Evolutionary conservation across 2,113 vertebrate genomes (phyloP).

Genomic region (Hypanus sabinus): DNA sequence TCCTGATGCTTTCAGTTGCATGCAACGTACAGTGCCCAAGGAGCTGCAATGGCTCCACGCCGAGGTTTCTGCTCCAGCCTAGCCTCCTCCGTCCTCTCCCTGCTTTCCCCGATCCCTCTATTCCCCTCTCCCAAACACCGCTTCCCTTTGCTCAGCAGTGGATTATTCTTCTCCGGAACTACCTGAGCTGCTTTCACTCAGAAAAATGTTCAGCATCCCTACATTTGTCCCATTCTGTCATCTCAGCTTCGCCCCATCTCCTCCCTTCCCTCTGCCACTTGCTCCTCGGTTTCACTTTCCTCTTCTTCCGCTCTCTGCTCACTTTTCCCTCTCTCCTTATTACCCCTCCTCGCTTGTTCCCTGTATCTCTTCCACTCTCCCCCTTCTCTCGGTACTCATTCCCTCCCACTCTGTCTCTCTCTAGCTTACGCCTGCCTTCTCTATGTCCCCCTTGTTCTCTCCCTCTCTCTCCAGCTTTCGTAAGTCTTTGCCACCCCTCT

Average conservation of each 20-base stretch:
- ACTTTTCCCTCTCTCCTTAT: background rate
- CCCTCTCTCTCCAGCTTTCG: no score
- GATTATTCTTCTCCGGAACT: no score
- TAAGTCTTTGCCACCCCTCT: background rate
- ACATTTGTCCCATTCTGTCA: background rate
- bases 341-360: no score
- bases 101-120: background rate
- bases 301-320: background rate
- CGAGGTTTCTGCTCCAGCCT: no score
- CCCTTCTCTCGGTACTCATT: background rate
- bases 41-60: background rate
- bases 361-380: no score
- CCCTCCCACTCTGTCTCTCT: background rate
- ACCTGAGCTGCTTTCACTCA: no score
- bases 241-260: background rate
- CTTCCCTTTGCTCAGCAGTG: no score
- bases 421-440: background rate
- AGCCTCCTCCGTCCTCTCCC: background rate
- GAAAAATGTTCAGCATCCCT: no score
- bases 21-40: background rate
- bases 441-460: background rate
- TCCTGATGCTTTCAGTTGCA: background rate
- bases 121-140: no score
- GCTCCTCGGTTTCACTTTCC: background rate
- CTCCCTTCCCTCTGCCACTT: background rate